Evolutionary conservation across 2,888 invertebrate species (phyloP), one percentile per base, ranked within the genome.

Genomic region (Polydrusus pterygomalis): DNA sequence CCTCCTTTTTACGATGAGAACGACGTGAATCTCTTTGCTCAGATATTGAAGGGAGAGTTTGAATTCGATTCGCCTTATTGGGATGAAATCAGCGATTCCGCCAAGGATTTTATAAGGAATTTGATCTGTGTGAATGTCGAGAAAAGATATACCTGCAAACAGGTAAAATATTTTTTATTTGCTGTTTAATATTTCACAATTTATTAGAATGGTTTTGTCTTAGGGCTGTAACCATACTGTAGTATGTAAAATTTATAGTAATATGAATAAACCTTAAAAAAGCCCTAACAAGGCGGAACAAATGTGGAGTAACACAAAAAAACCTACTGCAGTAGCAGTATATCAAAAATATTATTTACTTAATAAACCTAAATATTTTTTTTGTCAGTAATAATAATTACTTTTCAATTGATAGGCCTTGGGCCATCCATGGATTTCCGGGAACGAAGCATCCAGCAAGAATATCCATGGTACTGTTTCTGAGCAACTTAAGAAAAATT

Each of bases 1-100:
- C 99, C 99, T 77, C 99, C 99, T 73, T 99, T 99, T 89, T 99
- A 99, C 88, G 99, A 99, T 89, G 99, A 99, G 89, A 98, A 97
- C 88, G 99, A 99, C 90, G 97, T 98, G 81, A 99, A 98, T 89
- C 91, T 99, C 77, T 99, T 99, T 90, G 97, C 98, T 83, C 99
- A 99, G 91, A 99, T 99, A 86, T 90, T 99, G 83, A 97, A 97
- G 91, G 98, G 97, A 81, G 98, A 99, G 89, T 99, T 99, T 89
- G 99, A 99, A 89, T 99, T 99, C 89, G 99, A 99, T 89, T 96
- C 98, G 68, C 99, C 99, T 0, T 99, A 99, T 88, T 99, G 99
- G 99, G 99, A 99, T 90, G 98, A 99, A 87, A 99, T 99, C 83
- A 98, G 98, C 87, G 98, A 98, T 84, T 98, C 98, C 58, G 99